A percentile compares a stretch with the other conserved stretches of the same genome.
Evolutionary conservation across 2,113 vertebrate genomes (phyloP).

Genomic region (Andinoacara biseriatus): DNA sequence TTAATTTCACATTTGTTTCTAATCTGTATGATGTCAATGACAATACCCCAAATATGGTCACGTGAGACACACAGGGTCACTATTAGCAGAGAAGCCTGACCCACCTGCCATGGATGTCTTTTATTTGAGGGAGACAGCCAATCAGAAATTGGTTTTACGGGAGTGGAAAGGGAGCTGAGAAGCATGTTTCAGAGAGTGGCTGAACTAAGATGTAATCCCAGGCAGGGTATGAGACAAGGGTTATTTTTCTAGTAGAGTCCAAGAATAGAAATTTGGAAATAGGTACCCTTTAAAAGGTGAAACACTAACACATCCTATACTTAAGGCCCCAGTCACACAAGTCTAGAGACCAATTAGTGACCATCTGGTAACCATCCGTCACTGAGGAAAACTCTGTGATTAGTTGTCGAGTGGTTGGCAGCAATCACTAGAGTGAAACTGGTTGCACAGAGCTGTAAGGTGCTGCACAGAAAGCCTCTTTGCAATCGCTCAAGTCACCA

Average conservation of each 20-base stretch:
- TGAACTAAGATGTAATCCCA: neutral
- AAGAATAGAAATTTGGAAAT: neutral
- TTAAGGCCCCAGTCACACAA: neutral
- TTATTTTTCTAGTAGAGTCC: neutral
- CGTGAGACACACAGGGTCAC: neutral
- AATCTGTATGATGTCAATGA: neutral
- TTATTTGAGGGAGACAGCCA: neutral
- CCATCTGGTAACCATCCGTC: neutral
- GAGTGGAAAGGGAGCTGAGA: neutral
- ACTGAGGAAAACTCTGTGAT: too few relatives aligned
- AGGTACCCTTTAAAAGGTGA: neutral
- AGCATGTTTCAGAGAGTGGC: rapidly evolving
- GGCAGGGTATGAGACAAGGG: neutral
- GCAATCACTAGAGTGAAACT: neutral
- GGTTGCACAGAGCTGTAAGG: neutral
- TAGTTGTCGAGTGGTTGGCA: neutral
- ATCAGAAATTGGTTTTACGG: neutral
- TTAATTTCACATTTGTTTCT: neutral
- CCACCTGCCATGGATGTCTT: neutral
- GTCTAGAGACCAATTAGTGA: neutral
- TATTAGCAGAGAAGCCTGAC: neutral
- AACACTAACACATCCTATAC: neutral
- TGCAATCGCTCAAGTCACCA: neutral
- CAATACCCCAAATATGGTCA: neutral
- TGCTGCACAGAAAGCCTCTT: neutral